Conservation (phyloP, 2,113 vertebrate species). For the Malurus melanocephalus region DNA sequence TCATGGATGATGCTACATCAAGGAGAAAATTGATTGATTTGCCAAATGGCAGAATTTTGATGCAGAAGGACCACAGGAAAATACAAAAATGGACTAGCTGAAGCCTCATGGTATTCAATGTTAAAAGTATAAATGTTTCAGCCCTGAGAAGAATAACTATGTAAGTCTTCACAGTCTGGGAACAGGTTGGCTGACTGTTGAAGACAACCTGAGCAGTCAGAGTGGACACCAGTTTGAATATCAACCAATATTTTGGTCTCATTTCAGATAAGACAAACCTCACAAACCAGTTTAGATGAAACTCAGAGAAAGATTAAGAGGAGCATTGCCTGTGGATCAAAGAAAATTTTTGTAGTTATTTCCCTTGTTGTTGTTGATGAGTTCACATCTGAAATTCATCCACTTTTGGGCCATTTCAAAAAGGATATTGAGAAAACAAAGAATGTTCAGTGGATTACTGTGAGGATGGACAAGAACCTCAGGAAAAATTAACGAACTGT, state of each 20-base stretch:
- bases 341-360: neutral
- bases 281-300: neutral
- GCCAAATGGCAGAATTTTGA: constrained; percentile 8
- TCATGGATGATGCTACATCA: neutral
- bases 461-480: neutral
- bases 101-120: neutral
- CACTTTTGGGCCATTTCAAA: neutral
- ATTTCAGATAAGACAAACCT: neutral
- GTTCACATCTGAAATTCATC: neutral
- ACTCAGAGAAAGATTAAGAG: neutral
- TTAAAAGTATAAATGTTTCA: neutral
- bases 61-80: neutral
- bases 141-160: neutral
- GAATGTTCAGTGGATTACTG: neutral
- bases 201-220: neutral
- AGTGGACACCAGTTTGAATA: neutral
- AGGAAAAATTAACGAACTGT: neutral
- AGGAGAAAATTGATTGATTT: constrained; percentile 7
- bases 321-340: neutral
- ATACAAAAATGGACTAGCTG: neutral
- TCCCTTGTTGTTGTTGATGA: neutral
- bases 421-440: neutral
- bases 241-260: neutral
- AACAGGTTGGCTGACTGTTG: neutral
- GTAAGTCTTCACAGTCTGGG: neutral